Percentiles rank a stretch among this genome's conserved stretches.
phyloP scores from a whole-genome alignment of 1,140 invertebrate genomes.

The Anastatus disparis region DNA sequence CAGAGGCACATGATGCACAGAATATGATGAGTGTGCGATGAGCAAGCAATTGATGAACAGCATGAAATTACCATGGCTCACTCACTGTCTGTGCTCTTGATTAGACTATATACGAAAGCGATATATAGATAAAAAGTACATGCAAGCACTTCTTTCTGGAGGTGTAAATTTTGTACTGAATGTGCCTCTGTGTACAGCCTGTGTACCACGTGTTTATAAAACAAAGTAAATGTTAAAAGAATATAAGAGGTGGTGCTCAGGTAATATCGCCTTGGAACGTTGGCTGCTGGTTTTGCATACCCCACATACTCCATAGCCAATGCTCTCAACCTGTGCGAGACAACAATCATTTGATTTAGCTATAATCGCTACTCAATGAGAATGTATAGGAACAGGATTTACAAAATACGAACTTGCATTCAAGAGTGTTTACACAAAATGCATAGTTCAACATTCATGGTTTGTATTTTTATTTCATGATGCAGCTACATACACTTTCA shows the following conservation, averaged over 20 bases:
- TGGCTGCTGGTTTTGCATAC: slow-evolving; percentile 57
- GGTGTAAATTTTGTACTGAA: slow-evolving; percentile 57
- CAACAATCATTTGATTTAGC: slow-evolving; percentile 67
- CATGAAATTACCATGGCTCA: slow-evolving; percentile 60
- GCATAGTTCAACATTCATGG: slow-evolving; percentile 63
- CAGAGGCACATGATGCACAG: slow-evolving; percentile 79
- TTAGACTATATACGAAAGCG: slow-evolving; percentile 54
- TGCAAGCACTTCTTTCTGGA: slow-evolving; percentile 44
- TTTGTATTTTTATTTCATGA: slow-evolving; percentile 64
- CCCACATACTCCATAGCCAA: slow-evolving; percentile 60
- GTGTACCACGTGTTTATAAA: slow-evolving; percentile 54
- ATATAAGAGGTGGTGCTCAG: slow-evolving; percentile 56
- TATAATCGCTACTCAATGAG: slow-evolving; percentile 65
- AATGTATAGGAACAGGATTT: slow-evolving; percentile 59
- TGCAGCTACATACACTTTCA: slow-evolving; percentile 51
- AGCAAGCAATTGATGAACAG: slow-evolving; percentile 51
- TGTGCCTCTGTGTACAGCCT: slow-evolving; percentile 65
- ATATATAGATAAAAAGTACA: slow-evolving; percentile 51
- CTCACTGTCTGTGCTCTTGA: slow-evolving; percentile 64
- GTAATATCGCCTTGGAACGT: slow-evolving; percentile 57
- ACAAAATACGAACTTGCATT: slow-evolving; percentile 62
- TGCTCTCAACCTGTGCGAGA: slow-evolving; percentile 63
- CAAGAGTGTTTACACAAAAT: slow-evolving; percentile 59
- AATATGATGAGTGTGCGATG: slow-evolving; percentile 66
- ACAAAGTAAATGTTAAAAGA: slow-evolving; percentile 35